These are phyloP conservation scores for Cryptoblepharus egeriae DNA, from an alignment of 2,797 vertebrate species.

Conservation along the genomic window DNA sequence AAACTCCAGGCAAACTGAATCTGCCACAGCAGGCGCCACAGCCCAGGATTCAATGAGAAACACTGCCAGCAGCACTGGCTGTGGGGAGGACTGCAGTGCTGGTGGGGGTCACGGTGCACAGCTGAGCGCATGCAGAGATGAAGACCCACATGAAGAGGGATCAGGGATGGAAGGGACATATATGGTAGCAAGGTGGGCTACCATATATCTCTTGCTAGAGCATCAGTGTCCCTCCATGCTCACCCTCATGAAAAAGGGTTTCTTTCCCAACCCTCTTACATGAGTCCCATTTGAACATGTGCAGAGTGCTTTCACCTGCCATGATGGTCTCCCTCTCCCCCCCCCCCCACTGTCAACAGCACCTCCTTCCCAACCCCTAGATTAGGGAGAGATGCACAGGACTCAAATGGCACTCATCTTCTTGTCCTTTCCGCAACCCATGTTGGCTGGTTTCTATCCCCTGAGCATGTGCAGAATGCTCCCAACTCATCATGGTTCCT, in stretches of 20 bases:
- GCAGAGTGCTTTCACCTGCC: background rate
- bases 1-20: background rate
- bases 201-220: background rate
- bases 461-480: slow-evolving; percentile 6
- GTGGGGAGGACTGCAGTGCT: background rate
- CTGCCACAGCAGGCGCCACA: background rate
- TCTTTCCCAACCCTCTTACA: background rate
- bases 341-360: background rate
- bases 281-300: background rate
- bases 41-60: background rate
- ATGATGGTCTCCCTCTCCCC: background rate
- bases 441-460: background rate
- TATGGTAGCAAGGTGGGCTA: too few relatives aligned
- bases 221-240: background rate
- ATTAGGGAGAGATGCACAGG: background rate
- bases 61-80: background rate
- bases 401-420: background rate
- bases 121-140: too few relatives aligned
- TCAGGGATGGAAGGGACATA: background rate
- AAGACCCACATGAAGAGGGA: background rate
- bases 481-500: too few relatives aligned
- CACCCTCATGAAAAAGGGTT: background rate
- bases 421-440: too few relatives aligned
- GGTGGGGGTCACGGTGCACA: background rate
- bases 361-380: too few relatives aligned